Evolutionary conservation across 2,888 invertebrate genomes (phyloP), one percentile per base, ranked within the genome.

Genomic region (Idaea dimidiata): DNA sequence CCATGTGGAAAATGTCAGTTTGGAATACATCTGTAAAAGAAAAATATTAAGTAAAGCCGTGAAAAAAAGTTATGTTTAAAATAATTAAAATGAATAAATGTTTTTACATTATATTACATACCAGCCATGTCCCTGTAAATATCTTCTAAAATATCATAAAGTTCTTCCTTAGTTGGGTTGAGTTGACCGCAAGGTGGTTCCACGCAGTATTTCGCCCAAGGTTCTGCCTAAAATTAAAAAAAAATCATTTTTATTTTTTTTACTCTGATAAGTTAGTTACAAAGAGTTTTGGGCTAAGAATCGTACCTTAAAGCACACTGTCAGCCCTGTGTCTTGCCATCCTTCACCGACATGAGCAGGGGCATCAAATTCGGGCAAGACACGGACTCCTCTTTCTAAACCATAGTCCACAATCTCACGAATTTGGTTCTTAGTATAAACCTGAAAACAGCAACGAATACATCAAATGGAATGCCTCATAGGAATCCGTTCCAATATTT

Each of bases 281-380:
- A 10, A 43, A 43, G 43, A 43, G 43, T 56, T 17, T 1, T 16
- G 59, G 56, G 6, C 54, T 53, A 33, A 65, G n/a, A 16, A 24
- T 31, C n/a, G 31, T 79, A 91, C 88, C 84, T 95, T 95, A 74
- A 95, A 95, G 83, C 95, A 95, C 17, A 94, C 94, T 1, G 95
- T 94, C 74, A 95, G 93, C 61, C 90, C 93, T 58, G 94, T 94
- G 68, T 94, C 93, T 84, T 97, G 96, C 97, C 97, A 97, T 24
- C 97, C 97, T 82, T 97, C 96, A 57, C 97, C 97, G 16, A 97
- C 97, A 81, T 97, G 97, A 65, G 97, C 97, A 0, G 98, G 98
- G 61, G 97, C 97, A 84, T 98, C 98, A 78, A 98, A 96, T 90
- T 99, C 99, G 0, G 98, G 98, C 76, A 99, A 82, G 10, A 99